Evolutionary conservation across 2,888 invertebrate species (phyloP).

Genomic region (Tipula helvola): DNA sequence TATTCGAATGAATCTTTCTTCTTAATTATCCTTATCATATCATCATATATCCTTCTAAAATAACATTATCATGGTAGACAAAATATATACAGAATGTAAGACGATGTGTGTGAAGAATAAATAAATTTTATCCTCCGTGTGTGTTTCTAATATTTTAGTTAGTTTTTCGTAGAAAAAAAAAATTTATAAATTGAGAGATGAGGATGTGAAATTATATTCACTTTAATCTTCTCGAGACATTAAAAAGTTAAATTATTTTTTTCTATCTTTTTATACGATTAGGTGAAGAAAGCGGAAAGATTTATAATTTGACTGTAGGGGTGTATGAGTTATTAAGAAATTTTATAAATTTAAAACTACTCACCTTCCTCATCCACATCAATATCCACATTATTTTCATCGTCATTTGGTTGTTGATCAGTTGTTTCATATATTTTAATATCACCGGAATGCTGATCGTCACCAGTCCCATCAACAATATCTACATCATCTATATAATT

Average conservation of each 20-base stretch:
- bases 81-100: neutral
- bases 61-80: neutral
- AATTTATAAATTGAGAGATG: neutral
- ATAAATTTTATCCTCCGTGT: neutral
- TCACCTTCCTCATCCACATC: neutral
- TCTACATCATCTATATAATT: conserved; percentile 18
- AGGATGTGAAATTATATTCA: neutral
- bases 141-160: neutral
- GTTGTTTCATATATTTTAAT: neutral
- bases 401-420: neutral
- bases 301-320: neutral
- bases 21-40: neutral
- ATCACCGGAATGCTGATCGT: neutral
- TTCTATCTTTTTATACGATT: neutral
- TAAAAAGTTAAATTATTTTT: neutral
- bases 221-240: neutral
- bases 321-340: neutral
- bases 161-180: neutral
- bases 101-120: neutral
- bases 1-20: neutral
- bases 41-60: neutral
- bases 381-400: neutral
- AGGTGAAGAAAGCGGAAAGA: neutral
- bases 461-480: neutral
- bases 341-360: neutral